Conservation (phyloP, 2,113 vertebrate genomes). For the Zeus faber region DNA sequence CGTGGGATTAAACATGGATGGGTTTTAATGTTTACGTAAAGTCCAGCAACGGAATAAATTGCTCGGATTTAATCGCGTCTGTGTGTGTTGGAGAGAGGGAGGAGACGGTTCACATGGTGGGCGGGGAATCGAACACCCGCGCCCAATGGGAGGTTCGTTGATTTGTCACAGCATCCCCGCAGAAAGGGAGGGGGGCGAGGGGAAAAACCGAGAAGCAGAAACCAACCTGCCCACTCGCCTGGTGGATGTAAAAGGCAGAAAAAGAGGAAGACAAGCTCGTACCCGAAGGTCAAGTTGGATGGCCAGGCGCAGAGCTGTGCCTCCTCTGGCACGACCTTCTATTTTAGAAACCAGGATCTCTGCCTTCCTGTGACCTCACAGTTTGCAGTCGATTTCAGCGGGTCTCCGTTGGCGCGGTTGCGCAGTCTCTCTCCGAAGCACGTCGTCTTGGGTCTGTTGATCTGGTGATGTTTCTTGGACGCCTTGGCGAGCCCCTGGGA, state of each 20-base stretch:
- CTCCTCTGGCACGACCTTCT: no score
- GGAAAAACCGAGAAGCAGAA: no score
- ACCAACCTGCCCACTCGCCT: no score
- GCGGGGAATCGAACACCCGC: constrained; percentile 20
- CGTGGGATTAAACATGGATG: constrained; percentile 63
- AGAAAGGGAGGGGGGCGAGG: no score
- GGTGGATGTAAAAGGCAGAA: no score
- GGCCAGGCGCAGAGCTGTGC: neutral
- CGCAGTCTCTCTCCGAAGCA: no score
- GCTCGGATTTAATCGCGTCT: constrained; percentile 71
- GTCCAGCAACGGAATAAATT: constrained; percentile 71
- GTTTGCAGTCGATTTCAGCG: no score
- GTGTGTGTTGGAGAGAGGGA: constrained; percentile 29
- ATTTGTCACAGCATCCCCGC: constrained; percentile 14
- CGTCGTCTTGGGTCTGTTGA: neutral
- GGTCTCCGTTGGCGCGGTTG: no score
- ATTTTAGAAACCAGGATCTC: no score
- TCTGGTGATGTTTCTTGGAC: neutral
- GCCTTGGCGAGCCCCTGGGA: neutral
- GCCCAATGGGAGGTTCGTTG: constrained; percentile 15
- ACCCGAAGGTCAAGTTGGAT: neutral
- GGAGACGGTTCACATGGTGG: constrained; percentile 23
- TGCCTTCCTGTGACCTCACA: no score
- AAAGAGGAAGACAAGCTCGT: no score
- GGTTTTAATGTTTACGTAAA: constrained; percentile 80